These are phyloP conservation scores for Rhagophthalmus giganteus DNA, from an alignment of 2,888 invertebrate species.

Conservation along the genomic window DNA sequence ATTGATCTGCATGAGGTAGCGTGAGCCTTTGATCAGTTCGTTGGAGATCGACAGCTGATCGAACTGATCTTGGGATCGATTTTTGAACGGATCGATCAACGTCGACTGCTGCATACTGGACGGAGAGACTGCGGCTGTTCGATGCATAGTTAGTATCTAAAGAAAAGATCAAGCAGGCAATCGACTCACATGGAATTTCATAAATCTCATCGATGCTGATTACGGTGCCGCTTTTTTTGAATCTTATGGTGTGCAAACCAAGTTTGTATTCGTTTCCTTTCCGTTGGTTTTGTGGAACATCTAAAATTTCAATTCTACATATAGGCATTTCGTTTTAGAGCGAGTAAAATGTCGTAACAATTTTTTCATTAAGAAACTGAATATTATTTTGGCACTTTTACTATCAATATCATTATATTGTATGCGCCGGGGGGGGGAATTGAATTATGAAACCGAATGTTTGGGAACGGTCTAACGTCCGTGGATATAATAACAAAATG, in stretches of 20 bases:
- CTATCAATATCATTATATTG: too few species aligned
- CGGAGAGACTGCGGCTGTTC: conserved; percentile 42
- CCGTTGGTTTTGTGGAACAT: not conserved
- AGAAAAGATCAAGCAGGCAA: too few species aligned
- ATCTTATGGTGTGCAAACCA: conserved; percentile 62
- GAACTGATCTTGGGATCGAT: conserved; percentile 58
- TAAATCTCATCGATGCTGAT: conserved; percentile 62
- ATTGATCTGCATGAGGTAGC: conserved; percentile 56
- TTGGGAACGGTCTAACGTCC: too few species aligned
- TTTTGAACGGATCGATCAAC: conserved; percentile 38
- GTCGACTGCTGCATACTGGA: conserved; percentile 41
- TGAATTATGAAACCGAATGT: too few species aligned
- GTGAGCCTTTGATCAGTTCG: conserved; percentile 60
- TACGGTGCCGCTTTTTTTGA: conserved; percentile 60
- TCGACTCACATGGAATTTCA: conserved; percentile 50
- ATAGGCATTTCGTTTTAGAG: too few species aligned
- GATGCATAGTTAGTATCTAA: too few species aligned
- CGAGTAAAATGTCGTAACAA: too few species aligned
- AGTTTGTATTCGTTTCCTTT: conserved; percentile 53
- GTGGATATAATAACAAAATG: too few species aligned
- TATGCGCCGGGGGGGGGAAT: too few species aligned
- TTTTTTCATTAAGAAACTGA: too few species aligned
- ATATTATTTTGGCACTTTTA: too few species aligned
- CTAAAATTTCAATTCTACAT: too few species aligned
- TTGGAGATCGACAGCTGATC: conserved; percentile 60